These are phyloP conservation scores for Steinernema khuongi DNA, from an alignment of 1,140 invertebrate species.

Conservation along the genomic window DNA sequence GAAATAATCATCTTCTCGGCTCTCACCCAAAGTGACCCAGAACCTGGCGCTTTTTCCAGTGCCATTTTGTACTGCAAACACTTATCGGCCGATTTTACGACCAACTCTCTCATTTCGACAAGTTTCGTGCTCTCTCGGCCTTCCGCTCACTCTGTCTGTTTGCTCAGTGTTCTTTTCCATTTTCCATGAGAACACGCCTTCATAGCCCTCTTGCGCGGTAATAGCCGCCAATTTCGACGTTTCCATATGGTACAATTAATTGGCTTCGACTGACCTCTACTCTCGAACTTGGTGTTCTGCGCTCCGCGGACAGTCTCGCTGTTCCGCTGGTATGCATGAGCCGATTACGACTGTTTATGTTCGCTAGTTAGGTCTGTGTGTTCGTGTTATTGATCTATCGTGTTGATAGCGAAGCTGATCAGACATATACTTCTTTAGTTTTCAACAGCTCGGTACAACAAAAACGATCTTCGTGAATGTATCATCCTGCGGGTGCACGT, in stretches of 20 bases:
- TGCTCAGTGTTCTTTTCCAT: constrained; percentile 2
- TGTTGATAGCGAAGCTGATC: background rate
- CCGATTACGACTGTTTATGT: background rate
- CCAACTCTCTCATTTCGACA: background rate
- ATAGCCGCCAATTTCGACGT: background rate
- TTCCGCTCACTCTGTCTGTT: background rate
- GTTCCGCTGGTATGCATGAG: background rate
- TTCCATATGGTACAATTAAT: background rate
- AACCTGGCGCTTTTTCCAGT: background rate
- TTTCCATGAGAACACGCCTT: background rate
- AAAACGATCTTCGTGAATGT: too few relatives aligned
- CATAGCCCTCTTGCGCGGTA: background rate
- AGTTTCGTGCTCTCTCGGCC: background rate
- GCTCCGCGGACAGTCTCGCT: too few relatives aligned
- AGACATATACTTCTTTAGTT: background rate
- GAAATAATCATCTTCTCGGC: background rate
- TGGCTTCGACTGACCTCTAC: background rate
- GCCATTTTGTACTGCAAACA: constrained; percentile 1
- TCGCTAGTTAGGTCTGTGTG: background rate
- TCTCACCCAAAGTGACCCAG: background rate
- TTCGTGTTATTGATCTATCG: background rate
- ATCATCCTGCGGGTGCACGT: background rate
- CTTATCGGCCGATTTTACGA: constrained; percentile 8
- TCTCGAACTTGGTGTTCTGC: too few relatives aligned
- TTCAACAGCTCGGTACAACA: too few relatives aligned